Evolutionary conservation across 2,113 vertebrate species (phyloP).

Genomic region (Plotosus lineatus): DNA sequence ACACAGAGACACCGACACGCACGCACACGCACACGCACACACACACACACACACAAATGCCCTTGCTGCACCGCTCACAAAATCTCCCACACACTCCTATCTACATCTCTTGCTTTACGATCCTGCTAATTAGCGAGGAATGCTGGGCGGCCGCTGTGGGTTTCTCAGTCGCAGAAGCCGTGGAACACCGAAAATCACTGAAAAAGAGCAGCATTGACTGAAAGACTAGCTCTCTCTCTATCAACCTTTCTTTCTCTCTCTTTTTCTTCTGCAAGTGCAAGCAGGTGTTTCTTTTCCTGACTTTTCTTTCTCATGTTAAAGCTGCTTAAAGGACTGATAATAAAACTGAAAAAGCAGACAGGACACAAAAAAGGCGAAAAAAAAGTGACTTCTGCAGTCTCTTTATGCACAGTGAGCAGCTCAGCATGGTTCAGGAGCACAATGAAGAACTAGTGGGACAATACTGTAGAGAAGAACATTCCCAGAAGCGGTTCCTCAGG

Average conservation of each 20-base stretch:
- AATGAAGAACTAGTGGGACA: not conserved
- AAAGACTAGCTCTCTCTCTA: conserved; percentile 47
- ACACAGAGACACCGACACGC: conserved; percentile 2
- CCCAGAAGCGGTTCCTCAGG: conserved; percentile 13
- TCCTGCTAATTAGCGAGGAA: conserved; percentile 22
- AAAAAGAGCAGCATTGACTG: conserved; percentile 52
- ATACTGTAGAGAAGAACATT: conserved; percentile 10
- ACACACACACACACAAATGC: conserved; percentile 13
- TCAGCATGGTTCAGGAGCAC: conserved; percentile 54
- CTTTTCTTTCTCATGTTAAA: conserved; percentile 41
- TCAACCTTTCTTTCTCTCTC: conserved; percentile 42
- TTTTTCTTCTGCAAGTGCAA: conserved; percentile 50
- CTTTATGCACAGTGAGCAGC: conserved; percentile 55
- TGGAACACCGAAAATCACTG: not conserved
- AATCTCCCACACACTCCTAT: conserved; percentile 38
- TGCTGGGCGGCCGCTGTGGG: not conserved
- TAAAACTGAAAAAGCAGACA: conserved; percentile 50
- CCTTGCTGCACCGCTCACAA: conserved; percentile 80
- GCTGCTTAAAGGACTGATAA: conserved; percentile 53
- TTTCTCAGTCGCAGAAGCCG: not conserved
- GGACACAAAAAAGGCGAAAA: not conserved
- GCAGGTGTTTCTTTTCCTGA: conserved; percentile 70
- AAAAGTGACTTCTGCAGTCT: conserved; percentile 64
- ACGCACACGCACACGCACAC: not conserved
- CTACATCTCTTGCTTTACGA: conserved; percentile 14